Evolutionary conservation across 2,113 vertebrate species (phyloP), one percentile per base, ranked within the genome.

Genomic region (Passer domesticus): DNA sequence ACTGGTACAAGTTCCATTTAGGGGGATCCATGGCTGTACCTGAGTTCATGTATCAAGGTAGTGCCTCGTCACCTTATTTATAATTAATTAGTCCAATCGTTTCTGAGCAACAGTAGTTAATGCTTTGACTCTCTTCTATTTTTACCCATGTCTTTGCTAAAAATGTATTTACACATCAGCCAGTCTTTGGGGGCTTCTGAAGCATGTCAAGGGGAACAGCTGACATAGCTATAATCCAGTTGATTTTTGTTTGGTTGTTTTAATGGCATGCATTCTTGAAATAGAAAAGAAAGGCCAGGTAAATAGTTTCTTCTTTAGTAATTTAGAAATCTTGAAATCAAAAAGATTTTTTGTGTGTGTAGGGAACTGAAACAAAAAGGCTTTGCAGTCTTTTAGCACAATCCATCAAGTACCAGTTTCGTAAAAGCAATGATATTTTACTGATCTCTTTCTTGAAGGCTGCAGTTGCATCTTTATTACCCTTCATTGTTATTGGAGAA

Each of bases 391-490:
- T 95, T 77, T 83, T 27, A 33, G 52, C 44, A 60, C 43, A 88
- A 90, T 55, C 50, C 33, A 88, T 64, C 62, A 74, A 90, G 63
- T 67, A 86, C 50, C 10, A 68, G 41, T 76, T 95, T 91, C 58
- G 76, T 94, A 67, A 83, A 89, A 94, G 69, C 31, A 70, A n/a
- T 15, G 6, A 30, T 47, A 22, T 53, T 87, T 95, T 83, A 82
- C 49, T 58, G 44, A 46, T 84, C 37, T 87, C 53, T 87, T 60
- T 83, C 60, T 78, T 78, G 77, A 95, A 75, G 64, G 31, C 77
- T 86, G 67, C 55, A 80, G 63, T 55, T 87, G 55, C 69, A 77
- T 85, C 90, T 95, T 93, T 94, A 85, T 91, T 69, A 80, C 50
- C 50, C 13, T 87, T 73, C 78, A 49, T 79, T 85, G 59, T 80